Conservation (phyloP, 2,888 invertebrate species). For the Mimachlamys varia region DNA sequence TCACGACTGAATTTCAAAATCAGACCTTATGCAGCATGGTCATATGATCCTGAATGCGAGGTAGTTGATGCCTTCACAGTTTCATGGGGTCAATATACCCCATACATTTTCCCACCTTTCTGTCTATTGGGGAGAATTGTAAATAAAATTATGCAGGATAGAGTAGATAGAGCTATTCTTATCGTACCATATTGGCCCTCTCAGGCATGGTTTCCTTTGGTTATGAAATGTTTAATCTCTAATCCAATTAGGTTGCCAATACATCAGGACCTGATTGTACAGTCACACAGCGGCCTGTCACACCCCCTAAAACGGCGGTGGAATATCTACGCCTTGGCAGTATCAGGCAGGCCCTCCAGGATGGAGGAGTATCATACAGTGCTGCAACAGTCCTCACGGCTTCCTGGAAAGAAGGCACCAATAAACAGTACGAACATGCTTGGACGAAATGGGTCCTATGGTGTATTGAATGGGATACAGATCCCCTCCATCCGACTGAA, state of each 20-base stretch:
- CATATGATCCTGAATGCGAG: constrained; percentile 47
- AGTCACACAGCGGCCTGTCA: constrained; percentile 45
- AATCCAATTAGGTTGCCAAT: constrained; percentile 51
- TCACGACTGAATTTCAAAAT: too few relatives aligned
- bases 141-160: too few relatives aligned
- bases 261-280: constrained; percentile 48
- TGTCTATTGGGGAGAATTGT: too few relatives aligned
- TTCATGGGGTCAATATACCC: constrained; percentile 51
- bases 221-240: constrained; percentile 48
- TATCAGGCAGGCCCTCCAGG: constrained; percentile 46
- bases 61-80: constrained; percentile 48
- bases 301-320: constrained; percentile 45
- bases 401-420: constrained; percentile 32
- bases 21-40: constrained; percentile 53
- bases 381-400: neutral
- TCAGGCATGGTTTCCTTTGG: constrained; percentile 54
- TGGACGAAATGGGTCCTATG: constrained; percentile 53
- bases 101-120: too few relatives aligned
- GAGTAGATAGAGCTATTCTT: constrained; percentile 47
- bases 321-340: constrained; percentile 36
- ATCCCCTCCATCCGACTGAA: too few relatives aligned
- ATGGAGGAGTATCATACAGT: constrained; percentile 4
- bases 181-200: constrained; percentile 51
- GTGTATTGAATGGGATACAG: constrained; percentile 49
- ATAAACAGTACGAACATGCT: constrained; percentile 46